Evolutionary conservation across 2,113 vertebrate genomes (phyloP).

Genomic region (Chlorocebus sabaeus): DNA sequence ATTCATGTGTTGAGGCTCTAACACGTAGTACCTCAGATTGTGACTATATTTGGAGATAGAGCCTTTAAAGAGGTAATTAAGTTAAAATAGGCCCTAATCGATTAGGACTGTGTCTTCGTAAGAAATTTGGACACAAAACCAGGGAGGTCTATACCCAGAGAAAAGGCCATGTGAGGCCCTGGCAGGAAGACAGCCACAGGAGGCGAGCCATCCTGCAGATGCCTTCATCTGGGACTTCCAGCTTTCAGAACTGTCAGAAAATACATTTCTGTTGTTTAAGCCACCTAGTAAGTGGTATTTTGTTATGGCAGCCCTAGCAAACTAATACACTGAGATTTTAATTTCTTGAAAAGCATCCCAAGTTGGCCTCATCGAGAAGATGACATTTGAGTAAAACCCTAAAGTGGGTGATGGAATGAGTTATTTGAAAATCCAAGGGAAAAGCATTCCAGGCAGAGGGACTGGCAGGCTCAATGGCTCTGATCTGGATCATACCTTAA

Average conservation of each 20-base stretch:
- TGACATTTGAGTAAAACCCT: neutral
- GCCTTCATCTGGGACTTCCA: neutral
- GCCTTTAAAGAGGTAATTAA: neutral
- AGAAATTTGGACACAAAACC: neutral
- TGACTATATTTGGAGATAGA: neutral
- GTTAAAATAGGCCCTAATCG: neutral
- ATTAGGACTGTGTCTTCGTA: neutral
- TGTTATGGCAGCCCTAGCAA: neutral
- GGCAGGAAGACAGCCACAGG: neutral
- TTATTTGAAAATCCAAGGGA: neutral
- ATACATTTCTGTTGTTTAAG: neutral
- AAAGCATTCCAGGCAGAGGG: neutral
- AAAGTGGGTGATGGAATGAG: neutral
- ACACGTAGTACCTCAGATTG: neutral
- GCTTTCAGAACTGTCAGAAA: neutral
- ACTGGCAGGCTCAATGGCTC: neutral
- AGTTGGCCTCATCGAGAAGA: neutral
- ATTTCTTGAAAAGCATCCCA: neutral
- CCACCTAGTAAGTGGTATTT: neutral
- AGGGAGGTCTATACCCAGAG: neutral
- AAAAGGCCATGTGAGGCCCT: neutral
- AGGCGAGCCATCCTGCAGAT: neutral
- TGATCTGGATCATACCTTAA: accelerated
- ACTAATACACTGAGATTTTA: neutral
- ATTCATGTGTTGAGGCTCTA: neutral